Evolutionary conservation across 2,888 invertebrate genomes (phyloP), one percentile per base, ranked within the genome.

Genomic region (Adineta ricciae): DNA sequence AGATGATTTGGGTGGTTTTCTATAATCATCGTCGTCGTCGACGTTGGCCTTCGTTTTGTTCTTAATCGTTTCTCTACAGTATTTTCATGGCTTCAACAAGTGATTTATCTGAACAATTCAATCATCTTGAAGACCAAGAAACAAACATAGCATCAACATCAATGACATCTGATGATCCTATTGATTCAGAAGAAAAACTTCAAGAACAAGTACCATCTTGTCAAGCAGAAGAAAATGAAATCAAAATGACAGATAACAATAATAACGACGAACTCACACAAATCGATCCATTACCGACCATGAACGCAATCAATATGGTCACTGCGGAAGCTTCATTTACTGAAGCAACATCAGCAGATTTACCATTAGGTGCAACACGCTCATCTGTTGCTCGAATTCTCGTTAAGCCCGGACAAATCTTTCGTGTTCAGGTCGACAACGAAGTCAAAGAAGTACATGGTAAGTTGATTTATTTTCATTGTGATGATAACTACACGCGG

Each of bases 391-490:
- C 78, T 21, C 41, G 78, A 78, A 78, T 78, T 41, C 78, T 78
- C 24, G 78, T 78, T 78, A 78, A 78, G n/a, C 78, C 78, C 9
- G 78, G 78, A 78, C 78, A 78, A 78, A 78, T 78, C 14, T 78
- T 78, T 78, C 78, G 78, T 78, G 78, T 78, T 41, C 78, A 78
- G 41, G 78, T 78, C 41, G 78, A 78, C n/a, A 78, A 78, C 41
- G 78, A 78, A 78, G 78, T 78, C 41, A 78, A 78, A 78, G 78
- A 78, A 78, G 78, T 78, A 41, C 78, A 78, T 24, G 78, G 78
- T 78, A 78, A 78, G 78, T 41, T 41, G 4, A 4, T 5, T 36
- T 8, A 19, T 64, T 32, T 64, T 64, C 14, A 27, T 14, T n/a
- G n/a, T n/a, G n/a, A n/a, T n/a, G n/a, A n/a, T n/a, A n/a, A n/a